Conservation (phyloP, 1,140 invertebrate species). For the Saccostrea cuccullata region DNA sequence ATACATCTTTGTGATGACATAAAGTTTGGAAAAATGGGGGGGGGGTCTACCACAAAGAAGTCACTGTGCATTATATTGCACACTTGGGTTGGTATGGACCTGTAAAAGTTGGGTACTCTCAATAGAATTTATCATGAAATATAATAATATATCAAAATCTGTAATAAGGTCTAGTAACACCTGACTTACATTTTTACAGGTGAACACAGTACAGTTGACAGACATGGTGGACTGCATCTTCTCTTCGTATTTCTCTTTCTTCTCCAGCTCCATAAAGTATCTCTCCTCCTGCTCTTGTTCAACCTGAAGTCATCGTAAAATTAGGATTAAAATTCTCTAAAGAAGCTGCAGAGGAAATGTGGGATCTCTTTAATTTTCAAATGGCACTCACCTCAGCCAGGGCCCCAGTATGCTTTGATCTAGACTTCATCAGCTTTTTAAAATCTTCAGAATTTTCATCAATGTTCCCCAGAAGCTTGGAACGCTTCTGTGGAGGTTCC, state of each 20-base stretch:
- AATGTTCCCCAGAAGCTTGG: constrained; percentile 73
- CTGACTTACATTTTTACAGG: constrained; percentile 84
- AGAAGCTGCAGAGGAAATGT: not conserved
- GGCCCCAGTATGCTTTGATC: constrained; percentile 84
- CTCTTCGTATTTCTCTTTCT: constrained; percentile 93
- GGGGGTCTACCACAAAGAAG: too few relatives aligned
- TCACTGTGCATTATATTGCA: too few relatives aligned
- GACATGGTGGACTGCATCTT: constrained; percentile 93
- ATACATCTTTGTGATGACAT: too few relatives aligned
- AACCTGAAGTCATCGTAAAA: constrained; percentile 80
- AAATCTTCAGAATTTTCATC: constrained; percentile 84
- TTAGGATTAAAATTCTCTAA: not conserved
- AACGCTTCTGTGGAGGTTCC: constrained; percentile 72
- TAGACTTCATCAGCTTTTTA: constrained; percentile 88
- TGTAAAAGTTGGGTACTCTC: too few relatives aligned
- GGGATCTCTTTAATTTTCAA: not conserved
- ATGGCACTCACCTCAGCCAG: constrained; percentile 82
- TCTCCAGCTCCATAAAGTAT: constrained; percentile 92
- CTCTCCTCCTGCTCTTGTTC: constrained; percentile 88
- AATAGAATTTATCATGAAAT: too few relatives aligned
- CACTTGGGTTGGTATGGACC: too few relatives aligned
- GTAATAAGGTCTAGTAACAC: too few relatives aligned
- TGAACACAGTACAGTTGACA: constrained; percentile 91
- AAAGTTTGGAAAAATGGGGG: too few relatives aligned
- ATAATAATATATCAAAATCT: too few relatives aligned